Percentiles rank a stretch among this genome's conserved stretches.
These are phyloP conservation scores for Calliphora vomitoria DNA, from an alignment of 2,888 invertebrate genomes.

Conservation along the genomic window DNA sequence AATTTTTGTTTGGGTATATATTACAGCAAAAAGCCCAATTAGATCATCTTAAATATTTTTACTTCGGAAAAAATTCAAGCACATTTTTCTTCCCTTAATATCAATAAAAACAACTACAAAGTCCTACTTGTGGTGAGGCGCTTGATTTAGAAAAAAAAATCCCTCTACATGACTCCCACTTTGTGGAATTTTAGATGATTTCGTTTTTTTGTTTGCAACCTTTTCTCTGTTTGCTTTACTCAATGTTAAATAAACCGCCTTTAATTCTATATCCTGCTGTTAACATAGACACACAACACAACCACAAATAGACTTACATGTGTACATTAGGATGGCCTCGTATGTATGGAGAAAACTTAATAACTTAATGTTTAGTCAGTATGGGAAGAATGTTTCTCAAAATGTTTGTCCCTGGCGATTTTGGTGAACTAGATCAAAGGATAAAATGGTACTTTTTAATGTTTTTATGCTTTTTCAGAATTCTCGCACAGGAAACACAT, in stretches of 20 bases:
- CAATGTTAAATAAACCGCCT: slow-evolving; percentile 57
- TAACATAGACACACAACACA: slow-evolving; percentile 47
- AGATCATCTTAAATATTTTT: background rate
- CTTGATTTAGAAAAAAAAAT: background rate
- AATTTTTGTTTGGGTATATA: too few species aligned
- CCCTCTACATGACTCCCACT: slow-evolving; percentile 57
- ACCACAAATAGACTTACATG: slow-evolving; percentile 9
- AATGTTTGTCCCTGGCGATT: too few species aligned
- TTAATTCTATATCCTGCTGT: slow-evolving; percentile 66
- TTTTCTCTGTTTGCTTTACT: slow-evolving; percentile 24
- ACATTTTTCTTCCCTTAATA: background rate
- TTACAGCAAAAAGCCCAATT: too few species aligned
- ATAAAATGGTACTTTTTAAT: too few species aligned
- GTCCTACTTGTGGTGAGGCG: slow-evolving; percentile 27
- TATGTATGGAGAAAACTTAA: background rate
- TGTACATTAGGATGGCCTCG: background rate
- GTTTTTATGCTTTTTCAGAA: too few species aligned
- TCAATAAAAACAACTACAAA: background rate
- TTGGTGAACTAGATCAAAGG: too few species aligned
- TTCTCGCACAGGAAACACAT: too few species aligned
- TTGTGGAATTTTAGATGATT: slow-evolving; percentile 27
- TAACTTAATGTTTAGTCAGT: too few species aligned
- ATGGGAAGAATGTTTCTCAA: too few species aligned
- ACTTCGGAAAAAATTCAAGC: background rate
- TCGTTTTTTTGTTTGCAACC: background rate